Percentiles rank a stretch among this genome's conserved stretches.
These are phyloP conservation scores for Rotaria socialis DNA, from an alignment of 2,888 invertebrate species.

Conservation along the genomic window DNA sequence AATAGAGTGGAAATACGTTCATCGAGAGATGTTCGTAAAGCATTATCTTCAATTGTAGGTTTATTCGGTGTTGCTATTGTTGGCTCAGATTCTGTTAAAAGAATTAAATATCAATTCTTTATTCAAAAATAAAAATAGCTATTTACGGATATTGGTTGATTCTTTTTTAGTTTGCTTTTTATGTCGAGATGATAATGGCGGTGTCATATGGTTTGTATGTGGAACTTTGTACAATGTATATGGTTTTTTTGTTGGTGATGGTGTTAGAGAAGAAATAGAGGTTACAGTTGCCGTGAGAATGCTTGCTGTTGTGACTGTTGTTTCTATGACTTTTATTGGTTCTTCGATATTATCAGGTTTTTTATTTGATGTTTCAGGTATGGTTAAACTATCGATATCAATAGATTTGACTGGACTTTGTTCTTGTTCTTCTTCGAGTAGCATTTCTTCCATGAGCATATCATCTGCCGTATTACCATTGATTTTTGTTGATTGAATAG, in stretches of 20 bases:
- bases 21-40: background rate
- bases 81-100: background rate
- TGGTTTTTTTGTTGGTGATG: conserved; percentile 5
- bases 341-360: background rate
- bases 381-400: background rate
- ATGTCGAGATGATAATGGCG: background rate
- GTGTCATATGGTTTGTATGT: conserved; percentile 3
- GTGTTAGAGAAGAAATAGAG: background rate
- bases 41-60: background rate
- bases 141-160: background rate
- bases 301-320: background rate
- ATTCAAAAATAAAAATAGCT: background rate
- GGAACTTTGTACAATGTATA: conserved; percentile 32
- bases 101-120: background rate
- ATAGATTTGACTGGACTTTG: background rate
- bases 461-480: background rate
- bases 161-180: background rate
- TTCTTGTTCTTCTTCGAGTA: conserved; percentile 16
- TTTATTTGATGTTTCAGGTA: background rate
- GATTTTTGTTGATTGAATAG: background rate
- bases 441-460: background rate
- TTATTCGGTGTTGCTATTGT: background rate
- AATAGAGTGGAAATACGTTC: background rate
- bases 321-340: background rate
- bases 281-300: background rate